phyloP scores from a whole-genome alignment of 2,797 vertebrate genomes.

The Pseudomugil tenellus region DNA sequence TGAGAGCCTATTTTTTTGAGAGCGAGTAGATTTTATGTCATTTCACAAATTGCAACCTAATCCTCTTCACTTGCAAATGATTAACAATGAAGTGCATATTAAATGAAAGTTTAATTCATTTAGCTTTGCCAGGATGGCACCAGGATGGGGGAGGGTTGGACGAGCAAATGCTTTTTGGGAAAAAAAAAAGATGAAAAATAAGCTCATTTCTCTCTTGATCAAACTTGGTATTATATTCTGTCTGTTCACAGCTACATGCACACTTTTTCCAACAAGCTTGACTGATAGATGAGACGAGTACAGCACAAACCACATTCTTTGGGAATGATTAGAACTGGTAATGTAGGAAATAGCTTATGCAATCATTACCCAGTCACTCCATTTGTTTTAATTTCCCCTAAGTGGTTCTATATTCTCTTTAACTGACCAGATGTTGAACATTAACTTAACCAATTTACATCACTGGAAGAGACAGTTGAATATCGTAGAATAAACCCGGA shows the following conservation, averaged over 20 bases:
- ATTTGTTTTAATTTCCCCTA: slow-evolving; percentile 86
- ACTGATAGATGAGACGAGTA: slow-evolving; percentile 71
- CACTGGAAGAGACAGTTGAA: slow-evolving; percentile 67
- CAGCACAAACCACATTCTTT: slow-evolving; percentile 67
- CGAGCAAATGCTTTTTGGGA: slow-evolving; percentile 64
- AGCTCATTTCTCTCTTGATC: slow-evolving; percentile 33
- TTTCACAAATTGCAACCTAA: slow-evolving; percentile 85
- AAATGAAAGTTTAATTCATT: slow-evolving; percentile 83
- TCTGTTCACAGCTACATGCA: slow-evolving; percentile 24
- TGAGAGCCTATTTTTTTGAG: slow-evolving; percentile 77
- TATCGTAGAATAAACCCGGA: slow-evolving; percentile 64
- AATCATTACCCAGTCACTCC: slow-evolving; percentile 79
- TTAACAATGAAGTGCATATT: slow-evolving; percentile 85
- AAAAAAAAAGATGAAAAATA: slow-evolving; percentile 25
- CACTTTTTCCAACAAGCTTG: slow-evolving; percentile 53
- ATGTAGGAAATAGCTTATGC: slow-evolving; percentile 82
- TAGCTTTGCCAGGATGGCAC: slow-evolving; percentile 72
- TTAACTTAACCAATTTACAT: slow-evolving; percentile 76
- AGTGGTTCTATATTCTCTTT: slow-evolving; percentile 80
- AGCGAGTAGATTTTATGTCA: slow-evolving; percentile 77
- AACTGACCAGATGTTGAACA: slow-evolving; percentile 85
- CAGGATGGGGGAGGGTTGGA: slow-evolving; percentile 36
- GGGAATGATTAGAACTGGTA: slow-evolving; percentile 78
- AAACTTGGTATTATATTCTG: slow-evolving; percentile 44
- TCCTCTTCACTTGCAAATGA: slow-evolving; percentile 82